Conservation (phyloP, 1,140 invertebrate species). For the Maniola jurtina region DNA sequence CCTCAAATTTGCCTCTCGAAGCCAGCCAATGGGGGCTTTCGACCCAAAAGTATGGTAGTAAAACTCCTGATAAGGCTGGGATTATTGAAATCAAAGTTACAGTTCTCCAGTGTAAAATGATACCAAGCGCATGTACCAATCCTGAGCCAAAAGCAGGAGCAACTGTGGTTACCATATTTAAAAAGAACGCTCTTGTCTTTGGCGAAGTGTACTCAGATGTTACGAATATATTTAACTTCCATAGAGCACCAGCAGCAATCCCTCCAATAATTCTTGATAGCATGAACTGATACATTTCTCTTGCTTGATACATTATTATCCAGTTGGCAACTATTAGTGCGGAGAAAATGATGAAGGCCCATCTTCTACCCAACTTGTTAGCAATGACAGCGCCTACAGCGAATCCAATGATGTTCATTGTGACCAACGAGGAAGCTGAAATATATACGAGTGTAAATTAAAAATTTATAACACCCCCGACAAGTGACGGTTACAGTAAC, state of each 20-base stretch:
- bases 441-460: too few relatives aligned
- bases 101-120: conserved; percentile 33
- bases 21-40: conserved; percentile 2
- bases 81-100: conserved; percentile 33
- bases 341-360: conserved; percentile 2
- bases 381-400: background rate
- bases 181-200: conserved; percentile 22
- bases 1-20: conserved; percentile 21
- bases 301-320: conserved; percentile 11
- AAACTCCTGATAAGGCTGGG: conserved; percentile 16
- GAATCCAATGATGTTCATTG: background rate
- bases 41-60: conserved; percentile 29
- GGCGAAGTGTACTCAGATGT: conserved; percentile 29
- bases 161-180: conserved; percentile 30
- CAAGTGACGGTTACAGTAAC: too few relatives aligned
- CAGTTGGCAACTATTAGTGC: background rate
- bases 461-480: too few relatives aligned
- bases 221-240: conserved; percentile 6
- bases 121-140: conserved; percentile 30
- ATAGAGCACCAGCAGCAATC: conserved; percentile 1
- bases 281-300: conserved; percentile 15
- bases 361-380: conserved; percentile 8
- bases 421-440: conserved; percentile 6
- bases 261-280: conserved; percentile 18
- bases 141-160: conserved; percentile 26